These are phyloP conservation scores for Corapipo altera DNA, from an alignment of 2,113 vertebrate genomes.

Conservation along the genomic window DNA sequence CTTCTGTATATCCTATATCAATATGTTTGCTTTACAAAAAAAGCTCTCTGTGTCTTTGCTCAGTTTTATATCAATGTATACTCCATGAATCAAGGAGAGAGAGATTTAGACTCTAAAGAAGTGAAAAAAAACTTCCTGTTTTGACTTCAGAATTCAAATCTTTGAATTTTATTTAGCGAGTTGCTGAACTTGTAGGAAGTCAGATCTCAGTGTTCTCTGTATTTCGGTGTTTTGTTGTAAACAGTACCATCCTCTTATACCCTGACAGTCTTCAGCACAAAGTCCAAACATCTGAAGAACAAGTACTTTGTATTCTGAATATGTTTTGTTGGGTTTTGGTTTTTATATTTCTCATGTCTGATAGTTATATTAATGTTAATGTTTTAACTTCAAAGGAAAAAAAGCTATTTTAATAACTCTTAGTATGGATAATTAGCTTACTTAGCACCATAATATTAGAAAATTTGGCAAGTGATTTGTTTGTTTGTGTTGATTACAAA, in stretches of 20 bases:
- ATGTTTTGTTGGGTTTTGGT: not conserved
- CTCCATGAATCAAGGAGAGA: fast-evolving
- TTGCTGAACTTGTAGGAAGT: not conserved
- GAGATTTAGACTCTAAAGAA: not conserved
- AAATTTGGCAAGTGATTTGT: conserved; percentile 1
- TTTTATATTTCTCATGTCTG: not conserved
- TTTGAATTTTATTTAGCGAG: not conserved
- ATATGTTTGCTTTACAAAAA: not conserved
- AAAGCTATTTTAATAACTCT: conserved; percentile 24
- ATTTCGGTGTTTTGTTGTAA: not conserved
- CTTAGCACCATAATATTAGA: conserved; percentile 9
- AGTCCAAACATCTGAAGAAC: not conserved
- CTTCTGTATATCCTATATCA: not conserved
- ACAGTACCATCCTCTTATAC: not conserved
- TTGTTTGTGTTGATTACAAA: not conserved
- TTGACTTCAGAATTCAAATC: not conserved
- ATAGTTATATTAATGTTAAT: conserved; percentile 16
- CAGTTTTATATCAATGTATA: not conserved
- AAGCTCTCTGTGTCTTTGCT: fast-evolving
- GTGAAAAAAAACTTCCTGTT: fast-evolving
- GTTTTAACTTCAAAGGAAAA: conserved; percentile 38
- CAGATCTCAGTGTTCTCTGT: not conserved
- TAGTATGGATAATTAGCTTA: conserved; percentile 25
- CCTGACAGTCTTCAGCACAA: not conserved
- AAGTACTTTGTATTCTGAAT: not conserved